Base-by-base conservation (phyloP, 2,113 vertebrate genomes). In the Eleginops maclovinus region DNA sequence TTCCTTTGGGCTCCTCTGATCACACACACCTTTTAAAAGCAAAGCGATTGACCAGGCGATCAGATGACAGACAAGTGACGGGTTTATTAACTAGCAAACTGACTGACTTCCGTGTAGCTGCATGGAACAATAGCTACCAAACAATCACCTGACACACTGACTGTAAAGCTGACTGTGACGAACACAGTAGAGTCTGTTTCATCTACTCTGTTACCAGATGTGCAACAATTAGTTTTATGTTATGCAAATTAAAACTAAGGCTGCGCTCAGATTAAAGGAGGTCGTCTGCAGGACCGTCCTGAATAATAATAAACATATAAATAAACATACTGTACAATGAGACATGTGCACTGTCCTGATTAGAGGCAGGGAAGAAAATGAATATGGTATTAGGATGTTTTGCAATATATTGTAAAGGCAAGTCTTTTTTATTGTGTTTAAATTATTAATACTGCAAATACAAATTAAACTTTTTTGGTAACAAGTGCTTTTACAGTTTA, bases 21-120 rank as follows among this genome's bases (percentile, higher is more conserved):
- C 66, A 62, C 49, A 21, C 58, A 76, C 41, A 31, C 24, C 51
- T 41, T 58, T 17, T 16, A 19, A 50, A 19, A 50, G 44, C 16
- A 60, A 56, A 80, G 61, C 26, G 36, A 78, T 13, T 17, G 50
- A 80, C 10, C 47, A 64, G 50, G 4, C 54, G 9, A 59, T 49
- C 40, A 65, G 53, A 78, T 64, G 58, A 85, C 81, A 73, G 75
- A 72, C 53, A 64, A 26, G 44, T 36, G 49, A 82, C 50, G 56
- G 66, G 54, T 82, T 86, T 70, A 79, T 79, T 83, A 47, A 77
- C 63, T 24, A 50, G 72, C 59, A 69, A 61, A 72, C 31, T 31
- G 28, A 77, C 68, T 19, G 51, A 40, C 31, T 62, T 76, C 43
- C 44, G 4, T 64, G 28, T 10, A 70, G 63, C 58, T 28, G 60